A percentile compares a stretch with the other conserved stretches of the same genome.
phyloP scores from a whole-genome alignment of 2,113 vertebrate genomes.

The Muntiacus reevesi region DNA sequence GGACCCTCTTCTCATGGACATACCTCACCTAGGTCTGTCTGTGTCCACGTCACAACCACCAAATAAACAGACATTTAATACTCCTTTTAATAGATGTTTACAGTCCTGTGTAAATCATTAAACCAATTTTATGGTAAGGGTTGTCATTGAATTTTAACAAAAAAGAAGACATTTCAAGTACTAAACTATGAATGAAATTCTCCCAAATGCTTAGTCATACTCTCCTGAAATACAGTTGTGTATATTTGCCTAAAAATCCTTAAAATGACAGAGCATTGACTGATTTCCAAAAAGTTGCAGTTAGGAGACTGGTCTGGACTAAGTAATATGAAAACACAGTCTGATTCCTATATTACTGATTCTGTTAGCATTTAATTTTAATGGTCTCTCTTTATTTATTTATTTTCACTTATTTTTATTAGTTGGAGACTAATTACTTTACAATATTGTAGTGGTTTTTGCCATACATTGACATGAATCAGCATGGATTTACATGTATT shows the following conservation, averaged over 20 bases:
- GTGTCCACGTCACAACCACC: background rate
- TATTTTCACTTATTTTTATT: too few species aligned
- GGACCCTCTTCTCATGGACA: background rate
- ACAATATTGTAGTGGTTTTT: too few species aligned
- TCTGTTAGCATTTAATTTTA: slow-evolving; percentile 62
- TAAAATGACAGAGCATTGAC: slow-evolving; percentile 22
- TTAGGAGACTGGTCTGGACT: slow-evolving; percentile 46
- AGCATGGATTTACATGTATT: too few species aligned
- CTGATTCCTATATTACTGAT: slow-evolving; percentile 38
- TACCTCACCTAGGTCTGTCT: background rate
- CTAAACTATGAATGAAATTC: background rate
- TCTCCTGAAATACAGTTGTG: slow-evolving; percentile 45
- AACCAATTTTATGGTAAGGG: background rate
- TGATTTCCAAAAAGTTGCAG: slow-evolving; percentile 58
- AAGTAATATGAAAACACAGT: slow-evolving; percentile 29
- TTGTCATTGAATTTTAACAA: slow-evolving; percentile 6
- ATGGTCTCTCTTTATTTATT: slow-evolving; percentile 35
- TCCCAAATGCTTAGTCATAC: slow-evolving; percentile 47
- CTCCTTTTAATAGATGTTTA: background rate
- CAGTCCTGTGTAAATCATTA: background rate
- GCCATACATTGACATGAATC: too few species aligned
- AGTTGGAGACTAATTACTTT: too few species aligned
- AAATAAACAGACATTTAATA: background rate
- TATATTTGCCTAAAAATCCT: slow-evolving; percentile 49
- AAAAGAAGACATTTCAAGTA: background rate